Evolutionary conservation across 2,888 invertebrate species (phyloP).

Genomic region (Melanchra persicariae): DNA sequence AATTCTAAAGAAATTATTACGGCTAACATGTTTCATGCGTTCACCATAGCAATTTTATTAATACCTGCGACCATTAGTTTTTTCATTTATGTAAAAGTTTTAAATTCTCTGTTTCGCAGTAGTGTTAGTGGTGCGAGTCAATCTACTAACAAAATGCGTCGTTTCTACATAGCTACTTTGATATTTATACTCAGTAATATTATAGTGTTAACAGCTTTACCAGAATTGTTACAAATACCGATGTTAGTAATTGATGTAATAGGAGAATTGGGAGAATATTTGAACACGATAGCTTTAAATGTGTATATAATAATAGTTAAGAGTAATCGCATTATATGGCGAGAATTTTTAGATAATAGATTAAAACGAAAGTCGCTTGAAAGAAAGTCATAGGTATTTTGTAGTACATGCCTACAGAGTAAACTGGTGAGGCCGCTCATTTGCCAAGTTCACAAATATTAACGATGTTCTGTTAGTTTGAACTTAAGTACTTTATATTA

Average conservation of each 20-base stretch:
- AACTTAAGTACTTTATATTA: no score
- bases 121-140: not conserved
- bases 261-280: conserved; percentile 1
- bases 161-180: not conserved
- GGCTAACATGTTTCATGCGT: not conserved
- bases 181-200: conserved; percentile 9
- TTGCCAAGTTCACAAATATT: not conserved
- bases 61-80: conserved; percentile 10
- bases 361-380: not conserved
- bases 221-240: not conserved
- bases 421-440: not conserved
- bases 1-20: conserved; percentile 10
- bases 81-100: conserved; percentile 1
- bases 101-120: conserved; percentile 1
- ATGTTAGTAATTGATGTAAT: not conserved
- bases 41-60: not conserved
- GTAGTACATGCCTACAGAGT: not conserved
- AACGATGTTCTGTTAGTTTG: not conserved
- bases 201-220: conserved; percentile 2
- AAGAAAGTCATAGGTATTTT: not conserved
- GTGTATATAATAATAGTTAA: conserved; percentile 21
- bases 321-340: conserved; percentile 25
- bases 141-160: not conserved
- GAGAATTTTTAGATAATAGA: not conserved
- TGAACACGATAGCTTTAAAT: conserved; percentile 14